Percentiles rank a stretch among this genome's conserved stretches.
Evolutionary conservation across 2,888 invertebrate species (phyloP).

Genomic region (Synergus laeviventris): DNA sequence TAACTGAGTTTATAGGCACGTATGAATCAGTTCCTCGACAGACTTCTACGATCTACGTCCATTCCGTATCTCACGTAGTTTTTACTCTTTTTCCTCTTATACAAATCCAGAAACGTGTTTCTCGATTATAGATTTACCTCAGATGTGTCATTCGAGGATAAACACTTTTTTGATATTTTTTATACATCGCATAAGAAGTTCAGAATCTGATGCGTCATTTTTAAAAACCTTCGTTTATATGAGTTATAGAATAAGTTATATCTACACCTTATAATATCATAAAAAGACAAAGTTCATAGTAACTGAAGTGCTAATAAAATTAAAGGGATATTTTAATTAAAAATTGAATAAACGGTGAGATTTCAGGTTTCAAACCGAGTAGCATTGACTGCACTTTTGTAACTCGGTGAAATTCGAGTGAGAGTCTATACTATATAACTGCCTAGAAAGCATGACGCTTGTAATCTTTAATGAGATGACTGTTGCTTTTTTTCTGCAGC

Average conservation of each 20-base stretch:
- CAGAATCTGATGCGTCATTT: not conserved
- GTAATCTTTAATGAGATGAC: not conserved
- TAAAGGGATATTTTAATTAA: not conserved
- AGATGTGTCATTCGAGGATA: conserved; percentile 19
- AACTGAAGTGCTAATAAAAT: not conserved
- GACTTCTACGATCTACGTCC: not conserved
- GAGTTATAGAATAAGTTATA: not conserved
- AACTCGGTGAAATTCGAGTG: not conserved
- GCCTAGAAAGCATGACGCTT: conserved; percentile 18
- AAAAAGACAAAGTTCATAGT: too few relatives aligned
- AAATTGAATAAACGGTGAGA: not conserved
- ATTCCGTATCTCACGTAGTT: conserved; percentile 6
- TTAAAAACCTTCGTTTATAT: not conserved
- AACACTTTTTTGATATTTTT: conserved; percentile 15
- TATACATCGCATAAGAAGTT: not conserved
- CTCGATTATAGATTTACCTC: not conserved
- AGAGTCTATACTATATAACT: not conserved
- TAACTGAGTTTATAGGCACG: conserved; percentile 8
- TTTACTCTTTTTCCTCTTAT: not conserved
- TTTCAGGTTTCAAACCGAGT: not conserved
- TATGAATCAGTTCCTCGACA: conserved; percentile 13
- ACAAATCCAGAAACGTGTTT: not conserved
- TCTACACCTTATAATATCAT: not conserved
- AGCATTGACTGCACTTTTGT: conserved; percentile 1
- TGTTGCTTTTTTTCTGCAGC: not conserved